These are phyloP conservation scores for Phyllostomus hastatus DNA, from an alignment of 2,113 vertebrate species.

Conservation along the genomic window DNA sequence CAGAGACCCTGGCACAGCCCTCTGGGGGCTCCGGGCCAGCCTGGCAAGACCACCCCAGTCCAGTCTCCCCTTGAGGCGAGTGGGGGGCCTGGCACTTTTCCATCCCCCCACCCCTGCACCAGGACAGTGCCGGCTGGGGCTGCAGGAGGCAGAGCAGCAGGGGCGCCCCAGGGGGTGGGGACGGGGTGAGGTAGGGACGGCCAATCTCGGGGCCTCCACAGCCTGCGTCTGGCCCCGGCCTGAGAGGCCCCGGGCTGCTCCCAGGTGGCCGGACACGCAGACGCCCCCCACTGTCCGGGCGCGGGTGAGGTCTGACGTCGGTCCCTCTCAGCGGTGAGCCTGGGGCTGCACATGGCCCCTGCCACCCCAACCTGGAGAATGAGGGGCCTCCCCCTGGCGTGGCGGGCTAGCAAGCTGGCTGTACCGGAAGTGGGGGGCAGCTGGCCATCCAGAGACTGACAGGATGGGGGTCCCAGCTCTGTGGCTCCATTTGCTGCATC, in stretches of 20 bases:
- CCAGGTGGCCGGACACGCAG: background rate
- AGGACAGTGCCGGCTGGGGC: too few species aligned
- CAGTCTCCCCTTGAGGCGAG: too few species aligned
- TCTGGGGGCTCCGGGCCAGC: too few species aligned
- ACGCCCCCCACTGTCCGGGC: fast-evolving
- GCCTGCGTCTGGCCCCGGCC: too few species aligned
- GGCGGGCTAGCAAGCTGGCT: background rate
- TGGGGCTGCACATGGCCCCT: fast-evolving
- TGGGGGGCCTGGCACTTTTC: too few species aligned
- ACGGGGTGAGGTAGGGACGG: background rate
- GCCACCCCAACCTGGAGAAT: fast-evolving
- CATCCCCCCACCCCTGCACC: too few species aligned
- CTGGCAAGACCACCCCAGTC: too few species aligned
- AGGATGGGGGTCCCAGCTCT: fast-evolving
- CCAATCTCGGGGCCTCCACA: background rate
- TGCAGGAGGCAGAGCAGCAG: too few species aligned
- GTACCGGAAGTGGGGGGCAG: fast-evolving
- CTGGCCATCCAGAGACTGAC: background rate
- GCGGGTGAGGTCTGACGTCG: background rate
- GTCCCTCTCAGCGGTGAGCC: background rate
- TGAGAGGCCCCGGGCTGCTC: too few species aligned
- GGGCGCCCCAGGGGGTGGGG: background rate
- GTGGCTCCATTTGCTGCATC: fast-evolving
- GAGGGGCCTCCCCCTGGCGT: too few species aligned
- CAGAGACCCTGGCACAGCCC: too few species aligned